These are phyloP conservation scores for Ailuropoda melanoleuca DNA, from an alignment of 2,113 vertebrate species.

Conservation along the genomic window DNA sequence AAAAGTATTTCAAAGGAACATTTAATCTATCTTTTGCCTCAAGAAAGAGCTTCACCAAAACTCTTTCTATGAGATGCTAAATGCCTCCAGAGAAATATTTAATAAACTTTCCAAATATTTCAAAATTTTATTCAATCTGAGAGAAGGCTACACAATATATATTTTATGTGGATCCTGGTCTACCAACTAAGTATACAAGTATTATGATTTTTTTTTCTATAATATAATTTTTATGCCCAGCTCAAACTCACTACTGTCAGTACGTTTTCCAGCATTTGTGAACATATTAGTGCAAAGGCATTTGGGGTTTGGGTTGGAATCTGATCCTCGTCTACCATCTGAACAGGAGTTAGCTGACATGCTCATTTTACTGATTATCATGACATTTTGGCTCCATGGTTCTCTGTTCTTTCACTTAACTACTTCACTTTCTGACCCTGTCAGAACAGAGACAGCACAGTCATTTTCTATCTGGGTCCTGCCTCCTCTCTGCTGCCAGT, in stretches of 20 bases:
- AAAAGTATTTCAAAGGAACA: constrained; percentile 50
- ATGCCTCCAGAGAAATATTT: background rate
- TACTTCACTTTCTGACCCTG: background rate
- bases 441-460: background rate
- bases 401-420: background rate
- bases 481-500: background rate
- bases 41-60: background rate
- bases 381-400: background rate
- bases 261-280: background rate
- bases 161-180: background rate
- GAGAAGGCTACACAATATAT: background rate
- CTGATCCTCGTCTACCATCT: background rate
- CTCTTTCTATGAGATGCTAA: constrained; percentile 30
- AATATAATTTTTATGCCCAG: background rate
- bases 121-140: background rate
- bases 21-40: constrained; percentile 45
- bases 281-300: background rate
- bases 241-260: background rate
- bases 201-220: background rate
- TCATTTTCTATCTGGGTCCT: too few relatives aligned
- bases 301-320: background rate
- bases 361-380: background rate
- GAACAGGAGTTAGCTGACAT: background rate
- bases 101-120: constrained; percentile 25
- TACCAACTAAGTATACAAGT: background rate